phyloP scores from a whole-genome alignment of 2,888 invertebrate species.

The Drosophila mercatorum region DNA sequence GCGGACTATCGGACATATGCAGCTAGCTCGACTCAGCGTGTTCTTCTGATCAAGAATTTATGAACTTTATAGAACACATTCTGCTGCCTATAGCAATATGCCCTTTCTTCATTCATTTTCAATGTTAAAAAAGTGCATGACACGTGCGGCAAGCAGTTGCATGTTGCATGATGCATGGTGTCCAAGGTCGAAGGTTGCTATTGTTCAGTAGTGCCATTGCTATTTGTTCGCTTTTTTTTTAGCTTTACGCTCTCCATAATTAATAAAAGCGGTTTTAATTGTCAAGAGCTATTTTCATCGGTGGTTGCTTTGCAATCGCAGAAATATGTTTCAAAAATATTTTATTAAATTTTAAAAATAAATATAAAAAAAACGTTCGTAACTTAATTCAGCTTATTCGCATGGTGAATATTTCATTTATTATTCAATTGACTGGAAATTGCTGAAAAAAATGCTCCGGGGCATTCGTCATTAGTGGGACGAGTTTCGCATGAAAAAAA shows the following conservation, averaged over 20 bases:
- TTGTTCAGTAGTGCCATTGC: neutral
- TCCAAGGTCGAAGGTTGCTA: slow-evolving; percentile 6
- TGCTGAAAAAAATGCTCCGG: slow-evolving; percentile 1
- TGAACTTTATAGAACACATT: neutral
- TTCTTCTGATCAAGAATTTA: neutral
- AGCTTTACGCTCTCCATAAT: slow-evolving; percentile 33
- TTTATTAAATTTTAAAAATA: slow-evolving; percentile 12
- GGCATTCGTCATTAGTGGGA: neutral
- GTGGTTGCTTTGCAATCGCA: slow-evolving; percentile 63
- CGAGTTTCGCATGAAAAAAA: neutral
- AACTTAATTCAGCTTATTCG: slow-evolving; percentile 8
- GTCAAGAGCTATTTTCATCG: slow-evolving; percentile 65
- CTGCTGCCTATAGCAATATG: neutral
- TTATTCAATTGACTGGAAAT: slow-evolving; percentile 44
- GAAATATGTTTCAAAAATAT: slow-evolving; percentile 4
- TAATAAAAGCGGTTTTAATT: slow-evolving; percentile 46
- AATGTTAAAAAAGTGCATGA: neutral
- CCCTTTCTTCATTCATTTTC: neutral
- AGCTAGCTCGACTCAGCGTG: neutral
- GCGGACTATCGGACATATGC: no score
- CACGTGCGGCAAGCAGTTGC: neutral
- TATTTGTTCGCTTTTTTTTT: neutral
- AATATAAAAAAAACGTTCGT: slow-evolving; percentile 6
- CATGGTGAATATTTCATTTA: slow-evolving; percentile 14
- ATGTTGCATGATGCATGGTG: slow-evolving; percentile 8